phyloP scores from a whole-genome alignment of 2,888 invertebrate genomes.

The Harpalus rufipes region DNA sequence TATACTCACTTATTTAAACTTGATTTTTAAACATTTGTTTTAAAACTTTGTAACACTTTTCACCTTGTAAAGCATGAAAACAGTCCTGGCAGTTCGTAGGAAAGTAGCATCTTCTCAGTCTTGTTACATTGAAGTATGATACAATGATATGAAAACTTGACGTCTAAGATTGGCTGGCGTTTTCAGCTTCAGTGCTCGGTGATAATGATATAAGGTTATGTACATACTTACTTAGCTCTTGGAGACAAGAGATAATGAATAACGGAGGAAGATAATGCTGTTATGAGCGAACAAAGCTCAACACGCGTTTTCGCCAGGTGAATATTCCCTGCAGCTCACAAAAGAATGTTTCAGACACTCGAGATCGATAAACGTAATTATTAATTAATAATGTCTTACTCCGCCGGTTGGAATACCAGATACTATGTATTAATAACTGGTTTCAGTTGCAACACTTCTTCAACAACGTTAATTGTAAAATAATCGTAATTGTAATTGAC shows the following conservation, averaged over 20 bases:
- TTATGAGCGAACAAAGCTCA: slow-evolving; percentile 39
- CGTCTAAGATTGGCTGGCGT: slow-evolving; percentile 32
- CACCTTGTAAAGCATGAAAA: too few relatives aligned
- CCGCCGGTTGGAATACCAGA: neutral
- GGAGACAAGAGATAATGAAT: slow-evolving; percentile 48
- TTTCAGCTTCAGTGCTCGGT: slow-evolving; percentile 22
- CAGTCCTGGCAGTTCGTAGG: too few relatives aligned
- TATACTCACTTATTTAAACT: too few relatives aligned
- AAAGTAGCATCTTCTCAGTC: too few relatives aligned
- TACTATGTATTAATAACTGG: neutral
- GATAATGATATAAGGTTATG: slow-evolving; percentile 54
- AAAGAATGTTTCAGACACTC: slow-evolving; percentile 32
- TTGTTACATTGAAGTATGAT: neutral
- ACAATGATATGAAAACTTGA: slow-evolving; percentile 33
- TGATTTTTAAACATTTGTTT: too few relatives aligned
- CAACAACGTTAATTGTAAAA: too few relatives aligned
- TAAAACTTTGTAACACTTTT: too few relatives aligned
- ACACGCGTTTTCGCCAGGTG: slow-evolving; percentile 4
- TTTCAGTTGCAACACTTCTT: neutral
- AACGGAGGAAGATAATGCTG: slow-evolving; percentile 51
- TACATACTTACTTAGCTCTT: slow-evolving; percentile 52
- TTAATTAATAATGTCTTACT: slow-evolving; percentile 26
- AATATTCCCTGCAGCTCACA: slow-evolving; percentile 26
- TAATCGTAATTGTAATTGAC: too few relatives aligned
- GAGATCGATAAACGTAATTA: slow-evolving; percentile 28